Conservation (phyloP, 2,888 invertebrate species). For the Drosophila robusta region DNA sequence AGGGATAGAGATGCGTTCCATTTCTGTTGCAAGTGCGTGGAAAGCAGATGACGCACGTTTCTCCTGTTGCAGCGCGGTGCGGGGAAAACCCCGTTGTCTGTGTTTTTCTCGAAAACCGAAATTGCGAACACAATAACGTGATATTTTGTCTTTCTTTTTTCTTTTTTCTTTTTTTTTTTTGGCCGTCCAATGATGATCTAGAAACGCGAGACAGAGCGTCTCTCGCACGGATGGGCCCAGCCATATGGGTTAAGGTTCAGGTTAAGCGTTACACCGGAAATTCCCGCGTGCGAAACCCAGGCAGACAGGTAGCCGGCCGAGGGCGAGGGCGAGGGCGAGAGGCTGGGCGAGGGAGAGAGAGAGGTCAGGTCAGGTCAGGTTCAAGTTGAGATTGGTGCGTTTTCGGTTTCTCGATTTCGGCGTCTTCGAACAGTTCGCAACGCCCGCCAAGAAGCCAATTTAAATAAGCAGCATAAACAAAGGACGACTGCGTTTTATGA, state of each 20-base stretch:
- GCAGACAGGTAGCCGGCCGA: conserved; percentile 47
- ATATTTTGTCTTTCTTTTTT: conserved; percentile 5
- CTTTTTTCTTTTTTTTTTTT: too few relatives aligned
- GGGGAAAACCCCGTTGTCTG: conserved; percentile 52
- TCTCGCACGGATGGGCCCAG: conserved; percentile 1
- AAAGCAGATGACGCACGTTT: conserved; percentile 65
- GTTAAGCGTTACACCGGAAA: conserved; percentile 42
- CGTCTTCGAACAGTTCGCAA: conserved; percentile 34
- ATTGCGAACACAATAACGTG: conserved; percentile 45
- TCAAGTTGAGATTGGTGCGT: conserved; percentile 8
- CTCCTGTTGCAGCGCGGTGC: neutral
- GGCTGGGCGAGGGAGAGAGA: too few relatives aligned
- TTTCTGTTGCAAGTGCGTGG: conserved; percentile 10
- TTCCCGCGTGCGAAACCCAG: conserved; percentile 50
- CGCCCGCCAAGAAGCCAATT: conserved; percentile 81
- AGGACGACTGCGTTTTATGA: conserved; percentile 63
- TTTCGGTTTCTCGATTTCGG: conserved; percentile 1
- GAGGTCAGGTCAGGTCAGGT: conserved; percentile 4
- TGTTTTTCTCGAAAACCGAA: conserved; percentile 53
- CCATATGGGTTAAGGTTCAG: conserved; percentile 66
- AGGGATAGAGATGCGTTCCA: conserved; percentile 1
- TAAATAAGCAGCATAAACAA: conserved; percentile 82
- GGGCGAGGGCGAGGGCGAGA: too few relatives aligned
- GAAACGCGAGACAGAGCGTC: conserved; percentile 33
- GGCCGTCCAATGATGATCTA: conserved; percentile 49